Evolutionary conservation across 2,113 vertebrate species (phyloP).

Genomic region (Tachuris rubrigastra): DNA sequence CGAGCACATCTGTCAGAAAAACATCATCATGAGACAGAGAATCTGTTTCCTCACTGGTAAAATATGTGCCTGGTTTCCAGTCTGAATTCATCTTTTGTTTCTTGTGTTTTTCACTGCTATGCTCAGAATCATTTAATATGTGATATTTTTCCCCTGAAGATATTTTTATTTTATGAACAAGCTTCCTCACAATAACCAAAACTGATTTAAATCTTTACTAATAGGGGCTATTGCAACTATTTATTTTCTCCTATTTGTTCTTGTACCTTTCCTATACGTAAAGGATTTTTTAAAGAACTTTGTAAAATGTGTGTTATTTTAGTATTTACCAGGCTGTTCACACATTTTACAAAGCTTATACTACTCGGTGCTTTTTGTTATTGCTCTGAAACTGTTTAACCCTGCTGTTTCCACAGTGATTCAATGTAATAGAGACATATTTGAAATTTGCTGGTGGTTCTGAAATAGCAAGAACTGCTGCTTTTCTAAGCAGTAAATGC

Average conservation of each 20-base stretch:
- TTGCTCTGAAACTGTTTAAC: background rate
- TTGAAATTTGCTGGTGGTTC: background rate
- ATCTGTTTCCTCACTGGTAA: constrained; percentile 33
- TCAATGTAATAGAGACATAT: background rate
- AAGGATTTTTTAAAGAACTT: background rate
- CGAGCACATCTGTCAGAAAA: constrained; percentile 51
- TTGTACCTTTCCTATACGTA: background rate
- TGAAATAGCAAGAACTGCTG: background rate
- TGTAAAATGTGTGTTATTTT: background rate
- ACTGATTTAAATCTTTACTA: background rate
- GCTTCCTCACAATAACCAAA: background rate
- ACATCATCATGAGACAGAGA: constrained; percentile 25
- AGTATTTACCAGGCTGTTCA: background rate
- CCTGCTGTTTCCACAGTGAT: background rate
- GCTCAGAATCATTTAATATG: background rate
- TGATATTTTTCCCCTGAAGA: background rate
- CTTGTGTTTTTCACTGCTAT: background rate
- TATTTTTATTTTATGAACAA: background rate
- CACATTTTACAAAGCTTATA: background rate
- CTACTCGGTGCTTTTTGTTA: background rate
- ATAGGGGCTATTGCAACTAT: background rate
- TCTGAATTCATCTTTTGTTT: constrained; percentile 48
- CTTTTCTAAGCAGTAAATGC: background rate
- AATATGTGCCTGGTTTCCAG: constrained; percentile 38
- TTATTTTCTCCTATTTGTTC: background rate